Evolutionary conservation across 2,113 vertebrate species (phyloP).

Genomic region (Nycticebus coucang): DNA sequence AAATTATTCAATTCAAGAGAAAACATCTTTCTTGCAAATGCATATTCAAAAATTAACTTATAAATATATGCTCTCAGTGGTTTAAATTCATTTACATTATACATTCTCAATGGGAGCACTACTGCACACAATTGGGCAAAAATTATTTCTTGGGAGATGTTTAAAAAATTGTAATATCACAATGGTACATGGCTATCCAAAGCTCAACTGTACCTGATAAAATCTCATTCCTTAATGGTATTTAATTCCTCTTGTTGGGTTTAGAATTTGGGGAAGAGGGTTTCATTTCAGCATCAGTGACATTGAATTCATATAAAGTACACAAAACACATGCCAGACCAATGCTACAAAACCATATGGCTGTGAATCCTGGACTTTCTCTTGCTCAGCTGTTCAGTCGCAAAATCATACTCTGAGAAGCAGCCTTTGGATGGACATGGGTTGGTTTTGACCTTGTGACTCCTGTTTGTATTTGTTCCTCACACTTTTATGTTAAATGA

Average conservation of each 20-base stretch:
- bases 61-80: not conserved
- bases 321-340: no score
- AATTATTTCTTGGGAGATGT: not conserved
- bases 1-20: not conserved
- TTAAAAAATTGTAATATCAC: not conserved
- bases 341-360: no score
- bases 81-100: constrained; percentile 33
- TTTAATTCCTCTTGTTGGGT: not conserved
- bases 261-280: not conserved
- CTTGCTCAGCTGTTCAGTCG: no score
- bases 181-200: not conserved
- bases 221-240: not conserved
- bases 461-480: no score
- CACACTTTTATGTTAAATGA: not conserved
- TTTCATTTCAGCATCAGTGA: not conserved
- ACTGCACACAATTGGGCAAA: not conserved
- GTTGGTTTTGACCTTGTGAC: no score
- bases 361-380: no score
- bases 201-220: not conserved
- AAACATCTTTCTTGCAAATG: constrained; percentile 1
- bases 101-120: not conserved
- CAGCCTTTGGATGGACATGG: no score
- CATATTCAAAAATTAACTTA: not conserved
- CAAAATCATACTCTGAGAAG: no score
- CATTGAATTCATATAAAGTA: no score